These are phyloP conservation scores for Azemiops feae DNA, from an alignment of 2,113 vertebrate species.

Conservation along the genomic window DNA sequence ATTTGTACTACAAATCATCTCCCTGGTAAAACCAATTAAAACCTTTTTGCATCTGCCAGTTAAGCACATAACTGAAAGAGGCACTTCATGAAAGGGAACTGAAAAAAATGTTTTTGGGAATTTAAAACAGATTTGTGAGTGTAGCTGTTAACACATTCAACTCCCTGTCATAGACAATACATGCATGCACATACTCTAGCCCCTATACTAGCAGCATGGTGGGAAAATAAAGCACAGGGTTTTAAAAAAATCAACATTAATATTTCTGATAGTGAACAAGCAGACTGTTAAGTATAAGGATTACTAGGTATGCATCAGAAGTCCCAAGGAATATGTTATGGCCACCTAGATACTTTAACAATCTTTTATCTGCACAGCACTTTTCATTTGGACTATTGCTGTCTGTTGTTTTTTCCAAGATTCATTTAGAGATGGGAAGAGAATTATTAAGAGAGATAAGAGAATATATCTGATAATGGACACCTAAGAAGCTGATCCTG, in stretches of 20 bases:
- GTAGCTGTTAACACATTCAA: constrained; percentile 7
- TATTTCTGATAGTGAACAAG: neutral
- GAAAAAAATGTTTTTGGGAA: constrained; percentile 53
- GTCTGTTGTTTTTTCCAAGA: neutral
- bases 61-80: neutral
- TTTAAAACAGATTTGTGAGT: neutral
- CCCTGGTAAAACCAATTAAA: neutral
- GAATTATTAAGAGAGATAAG: neutral
- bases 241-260: neutral
- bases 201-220: neutral
- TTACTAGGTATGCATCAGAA: neutral
- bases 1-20: neutral
- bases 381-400: neutral
- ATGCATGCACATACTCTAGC: neutral
- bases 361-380: neutral
- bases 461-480: neutral
- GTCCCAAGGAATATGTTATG: neutral
- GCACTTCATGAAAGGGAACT: constrained; percentile 47
- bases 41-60: fast-evolving
- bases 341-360: neutral
- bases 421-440: neutral
- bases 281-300: neutral
- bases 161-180: neutral
- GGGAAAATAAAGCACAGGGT: neutral
- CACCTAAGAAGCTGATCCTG: neutral